Percentiles rank a stretch among this genome's conserved stretches.
These are phyloP conservation scores for Hiodon tergisus DNA, from an alignment of 2,113 vertebrate species.

Conservation along the genomic window DNA sequence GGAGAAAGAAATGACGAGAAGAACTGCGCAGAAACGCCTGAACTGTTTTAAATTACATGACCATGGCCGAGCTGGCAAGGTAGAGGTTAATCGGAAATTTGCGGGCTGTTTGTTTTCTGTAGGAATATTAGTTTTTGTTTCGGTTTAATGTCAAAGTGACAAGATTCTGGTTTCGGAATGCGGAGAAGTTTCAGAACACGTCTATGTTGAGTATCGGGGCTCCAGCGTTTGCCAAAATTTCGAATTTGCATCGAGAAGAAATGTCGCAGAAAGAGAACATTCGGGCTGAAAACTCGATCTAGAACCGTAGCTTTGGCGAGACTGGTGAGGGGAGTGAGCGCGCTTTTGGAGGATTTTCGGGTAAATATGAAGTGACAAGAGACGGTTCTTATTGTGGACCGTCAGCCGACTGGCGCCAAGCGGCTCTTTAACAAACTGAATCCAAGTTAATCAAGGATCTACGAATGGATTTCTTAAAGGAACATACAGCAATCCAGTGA, in stretches of 20 bases:
- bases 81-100: slow-evolving; percentile 42
- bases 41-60: background rate
- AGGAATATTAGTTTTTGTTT: slow-evolving; percentile 48
- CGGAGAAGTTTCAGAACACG: slow-evolving; percentile 19
- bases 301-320: slow-evolving; percentile 44
- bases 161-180: slow-evolving; percentile 31
- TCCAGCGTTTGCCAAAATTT: slow-evolving; percentile 35
- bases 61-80: slow-evolving; percentile 11
- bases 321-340: slow-evolving; percentile 43
- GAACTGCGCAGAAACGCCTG: background rate
- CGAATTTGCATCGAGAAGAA: slow-evolving; percentile 39
- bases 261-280: slow-evolving; percentile 25
- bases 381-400: slow-evolving; percentile 78
- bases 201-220: slow-evolving; percentile 28
- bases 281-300: slow-evolving; percentile 33
- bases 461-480: slow-evolving; percentile 53
- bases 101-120: slow-evolving; percentile 36
- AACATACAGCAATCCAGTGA: slow-evolving; percentile 45
- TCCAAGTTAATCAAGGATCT: slow-evolving; percentile 65
- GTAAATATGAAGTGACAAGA: slow-evolving; percentile 87
- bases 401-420: slow-evolving; percentile 85
- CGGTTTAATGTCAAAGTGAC: slow-evolving; percentile 47
- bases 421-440: slow-evolving; percentile 65
- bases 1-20: background rate
- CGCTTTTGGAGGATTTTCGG: slow-evolving; percentile 64